Percentiles rank a stretch among this genome's conserved stretches.
Evolutionary conservation across 2,888 invertebrate genomes (phyloP).

Genomic region (Limnephilus marmoratus): DNA sequence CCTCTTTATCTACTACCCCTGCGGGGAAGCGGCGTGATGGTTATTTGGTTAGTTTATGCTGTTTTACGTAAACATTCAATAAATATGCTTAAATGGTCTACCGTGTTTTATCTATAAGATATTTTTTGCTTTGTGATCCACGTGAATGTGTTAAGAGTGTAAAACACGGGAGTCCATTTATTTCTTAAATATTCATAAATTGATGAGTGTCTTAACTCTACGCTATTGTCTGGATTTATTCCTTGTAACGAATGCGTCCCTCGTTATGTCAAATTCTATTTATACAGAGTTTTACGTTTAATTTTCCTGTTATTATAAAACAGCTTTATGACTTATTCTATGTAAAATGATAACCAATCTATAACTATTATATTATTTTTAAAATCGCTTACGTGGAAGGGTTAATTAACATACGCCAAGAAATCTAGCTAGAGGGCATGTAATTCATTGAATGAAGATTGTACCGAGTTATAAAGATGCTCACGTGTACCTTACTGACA

Average conservation of each 20-base stretch:
- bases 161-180: too few relatives aligned
- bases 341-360: not conserved
- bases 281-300: not conserved
- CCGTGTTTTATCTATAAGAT: too few relatives aligned
- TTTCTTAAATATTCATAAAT: too few relatives aligned
- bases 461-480: conserved; percentile 20
- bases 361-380: not conserved
- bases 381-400: not conserved
- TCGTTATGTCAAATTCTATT: not conserved
- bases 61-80: too few relatives aligned
- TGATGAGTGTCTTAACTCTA: too few relatives aligned
- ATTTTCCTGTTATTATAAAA: not conserved
- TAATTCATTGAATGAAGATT: conserved; percentile 15
- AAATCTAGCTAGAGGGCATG: conserved; percentile 11
- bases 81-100: too few relatives aligned
- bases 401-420: conserved; percentile 11
- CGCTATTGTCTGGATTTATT: not conserved
- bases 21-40: too few relatives aligned
- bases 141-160: too few relatives aligned
- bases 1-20: too few relatives aligned
- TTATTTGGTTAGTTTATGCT: too few relatives aligned
- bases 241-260: not conserved
- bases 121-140: too few relatives aligned
- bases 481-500: not conserved
- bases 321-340: not conserved